These are phyloP conservation scores for Eupithecia centaureata DNA, from an alignment of 2,888 invertebrate species.

Conservation along the genomic window DNA sequence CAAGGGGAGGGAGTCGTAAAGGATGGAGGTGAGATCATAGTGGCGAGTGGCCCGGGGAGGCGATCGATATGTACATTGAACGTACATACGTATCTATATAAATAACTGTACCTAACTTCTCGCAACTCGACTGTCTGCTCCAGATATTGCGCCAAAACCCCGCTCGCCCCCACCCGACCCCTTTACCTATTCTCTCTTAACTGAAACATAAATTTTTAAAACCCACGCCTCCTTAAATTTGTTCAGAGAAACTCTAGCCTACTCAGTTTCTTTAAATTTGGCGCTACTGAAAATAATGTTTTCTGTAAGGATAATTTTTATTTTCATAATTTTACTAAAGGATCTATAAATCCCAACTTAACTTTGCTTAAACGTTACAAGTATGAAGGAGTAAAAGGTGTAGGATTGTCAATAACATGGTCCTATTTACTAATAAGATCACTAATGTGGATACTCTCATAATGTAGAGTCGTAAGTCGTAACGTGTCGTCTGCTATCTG, in stretches of 20 bases:
- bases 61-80: slow-evolving; percentile 84
- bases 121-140: slow-evolving; percentile 82
- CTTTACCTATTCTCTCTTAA: slow-evolving; percentile 62
- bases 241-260: slow-evolving; percentile 1
- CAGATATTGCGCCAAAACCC: slow-evolving; percentile 82
- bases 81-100: slow-evolving; percentile 82
- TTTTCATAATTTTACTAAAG: no score
- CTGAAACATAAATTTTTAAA: slow-evolving; percentile 53
- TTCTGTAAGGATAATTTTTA: not conserved
- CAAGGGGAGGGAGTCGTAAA: slow-evolving; percentile 69
- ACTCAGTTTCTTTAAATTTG: not conserved
- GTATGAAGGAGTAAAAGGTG: no score
- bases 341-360: not conserved
- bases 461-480: not conserved
- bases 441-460: not conserved
- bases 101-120: slow-evolving; percentile 82
- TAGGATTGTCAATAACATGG: not conserved
- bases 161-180: slow-evolving; percentile 62
- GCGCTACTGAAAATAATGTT: not conserved
- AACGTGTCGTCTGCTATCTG: not conserved
- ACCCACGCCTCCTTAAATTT: slow-evolving; percentile 35
- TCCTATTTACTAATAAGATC: not conserved
- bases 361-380: not conserved
- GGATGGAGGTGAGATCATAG: slow-evolving; percentile 84
- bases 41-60: slow-evolving; percentile 83